phyloP scores from a whole-genome alignment of 64 coral and sea anemone genomes.

The Montipora cactus region DNA sequence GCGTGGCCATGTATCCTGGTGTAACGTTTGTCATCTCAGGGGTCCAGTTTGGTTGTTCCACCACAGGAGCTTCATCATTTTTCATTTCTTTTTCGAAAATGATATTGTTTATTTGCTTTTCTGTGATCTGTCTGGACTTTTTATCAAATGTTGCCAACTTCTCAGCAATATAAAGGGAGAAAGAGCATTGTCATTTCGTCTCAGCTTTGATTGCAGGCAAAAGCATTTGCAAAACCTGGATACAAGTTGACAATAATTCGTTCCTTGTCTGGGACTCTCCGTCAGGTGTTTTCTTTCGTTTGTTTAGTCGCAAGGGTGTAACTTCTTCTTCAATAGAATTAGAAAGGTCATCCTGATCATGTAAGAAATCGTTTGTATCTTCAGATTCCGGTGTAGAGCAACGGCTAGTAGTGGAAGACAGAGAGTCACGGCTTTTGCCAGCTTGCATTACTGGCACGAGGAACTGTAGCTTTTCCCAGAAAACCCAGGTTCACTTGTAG shows the following conservation, averaged over 20 bases:
- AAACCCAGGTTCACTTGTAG: conserved; percentile 30
- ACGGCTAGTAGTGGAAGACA: background rate
- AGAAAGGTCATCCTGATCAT: conserved; percentile 3
- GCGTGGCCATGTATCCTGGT: no score
- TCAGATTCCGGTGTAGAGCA: background rate
- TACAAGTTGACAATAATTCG: background rate
- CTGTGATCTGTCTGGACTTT: conserved; percentile 28
- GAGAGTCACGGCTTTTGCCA: background rate
- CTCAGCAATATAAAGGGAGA: conserved; percentile 21
- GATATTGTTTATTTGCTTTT: conserved; percentile 43
- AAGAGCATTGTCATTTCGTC: conserved; percentile 16
- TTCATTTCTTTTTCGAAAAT: conserved; percentile 38
- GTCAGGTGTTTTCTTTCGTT: background rate
- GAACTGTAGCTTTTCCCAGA: background rate
- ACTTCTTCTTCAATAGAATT: background rate
- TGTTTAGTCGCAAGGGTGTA: background rate
- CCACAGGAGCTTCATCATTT: background rate
- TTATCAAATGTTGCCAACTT: conserved; percentile 29
- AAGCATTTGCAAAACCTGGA: background rate
- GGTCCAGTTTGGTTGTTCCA: no score
- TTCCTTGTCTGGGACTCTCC: background rate
- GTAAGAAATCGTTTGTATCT: background rate
- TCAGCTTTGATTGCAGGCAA: conserved; percentile 11
- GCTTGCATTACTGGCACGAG: conserved; percentile 4
- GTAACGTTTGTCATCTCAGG: no score